phyloP scores from a whole-genome alignment of 2,888 invertebrate species.

The Catocala nupta region DNA sequence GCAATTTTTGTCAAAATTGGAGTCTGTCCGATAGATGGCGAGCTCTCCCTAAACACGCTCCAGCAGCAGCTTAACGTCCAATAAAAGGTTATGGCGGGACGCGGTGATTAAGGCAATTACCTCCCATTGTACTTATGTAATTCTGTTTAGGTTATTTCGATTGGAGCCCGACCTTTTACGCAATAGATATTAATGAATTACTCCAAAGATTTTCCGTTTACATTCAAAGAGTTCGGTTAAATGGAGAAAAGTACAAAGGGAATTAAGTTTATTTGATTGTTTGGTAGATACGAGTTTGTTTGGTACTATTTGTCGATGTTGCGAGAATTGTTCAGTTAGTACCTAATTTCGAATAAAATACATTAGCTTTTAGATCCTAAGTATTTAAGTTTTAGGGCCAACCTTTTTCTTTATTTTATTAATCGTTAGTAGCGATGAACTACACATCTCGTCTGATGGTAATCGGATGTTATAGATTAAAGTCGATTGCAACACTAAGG shows the following conservation, averaged over 20 bases:
- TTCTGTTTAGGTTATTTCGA: constrained; percentile 64
- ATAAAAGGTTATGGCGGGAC: constrained; percentile 70
- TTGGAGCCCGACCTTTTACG: constrained; percentile 49
- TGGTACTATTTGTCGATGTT: neutral
- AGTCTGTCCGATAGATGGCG: constrained; percentile 27
- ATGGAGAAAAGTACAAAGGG: constrained; percentile 8
- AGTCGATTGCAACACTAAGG: too few species aligned
- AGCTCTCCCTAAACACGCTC: constrained; percentile 66
- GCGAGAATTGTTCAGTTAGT: neutral
- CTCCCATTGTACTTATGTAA: constrained; percentile 60
- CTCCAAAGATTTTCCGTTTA: constrained; percentile 38
- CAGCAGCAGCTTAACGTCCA: constrained; percentile 63
- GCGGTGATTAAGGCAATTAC: constrained; percentile 72
- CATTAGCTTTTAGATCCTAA: too few species aligned
- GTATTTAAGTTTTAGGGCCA: too few species aligned
- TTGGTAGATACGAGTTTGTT: neutral
- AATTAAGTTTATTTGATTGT: constrained; percentile 6
- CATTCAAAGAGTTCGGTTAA: constrained; percentile 11
- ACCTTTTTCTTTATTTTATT: too few species aligned
- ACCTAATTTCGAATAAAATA: too few species aligned
- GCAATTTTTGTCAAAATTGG: constrained; percentile 47
- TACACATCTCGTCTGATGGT: too few species aligned
- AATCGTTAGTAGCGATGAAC: too few species aligned
- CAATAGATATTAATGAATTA: constrained; percentile 50
- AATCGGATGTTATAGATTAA: too few species aligned